These are phyloP conservation scores for Macrostomum lignano DNA, from an alignment of 1,140 invertebrate genomes.

Conservation along the genomic window DNA sequence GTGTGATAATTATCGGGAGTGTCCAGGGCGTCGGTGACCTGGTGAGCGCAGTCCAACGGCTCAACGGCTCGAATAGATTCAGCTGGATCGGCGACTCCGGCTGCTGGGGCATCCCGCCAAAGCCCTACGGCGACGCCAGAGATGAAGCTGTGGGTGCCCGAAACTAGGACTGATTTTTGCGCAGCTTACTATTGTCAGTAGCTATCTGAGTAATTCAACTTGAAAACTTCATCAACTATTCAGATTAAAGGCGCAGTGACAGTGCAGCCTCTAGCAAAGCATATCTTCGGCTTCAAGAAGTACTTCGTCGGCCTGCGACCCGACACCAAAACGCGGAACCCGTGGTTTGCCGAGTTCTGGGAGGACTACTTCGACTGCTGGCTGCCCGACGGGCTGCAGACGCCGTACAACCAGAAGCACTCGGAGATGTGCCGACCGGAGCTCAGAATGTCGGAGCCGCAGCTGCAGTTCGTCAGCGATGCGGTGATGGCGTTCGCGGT, in stretches of 20 bases:
- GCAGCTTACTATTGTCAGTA: no score
- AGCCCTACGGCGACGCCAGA: background rate
- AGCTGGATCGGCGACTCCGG: conserved; percentile 82
- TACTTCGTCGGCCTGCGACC: conserved; percentile 57
- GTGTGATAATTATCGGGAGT: conserved; percentile 72
- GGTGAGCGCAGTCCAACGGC: conserved; percentile 56
- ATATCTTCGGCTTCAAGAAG: conserved; percentile 51
- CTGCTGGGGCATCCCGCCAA: conserved; percentile 50
- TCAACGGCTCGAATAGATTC: conserved; percentile 58
- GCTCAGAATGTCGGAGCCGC: conserved; percentile 40
- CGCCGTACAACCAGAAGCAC: conserved; percentile 45
- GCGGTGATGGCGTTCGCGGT: conserved; percentile 65
- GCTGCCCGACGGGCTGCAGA: conserved; percentile 38
- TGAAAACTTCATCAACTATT: no score
- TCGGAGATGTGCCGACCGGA: conserved; percentile 38
- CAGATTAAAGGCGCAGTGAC: conserved; percentile 56
- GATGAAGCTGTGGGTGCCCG: no score
- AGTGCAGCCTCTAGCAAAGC: conserved; percentile 59
- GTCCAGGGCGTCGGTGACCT: conserved; percentile 77
- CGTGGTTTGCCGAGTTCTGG: conserved; percentile 81
- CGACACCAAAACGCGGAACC: conserved; percentile 55
- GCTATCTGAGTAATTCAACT: no score
- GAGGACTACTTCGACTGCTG: conserved; percentile 36
- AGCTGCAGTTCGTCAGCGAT: conserved; percentile 66
- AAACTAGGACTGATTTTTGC: no score